These are phyloP conservation scores for Mesoclemmys tuberculata DNA, from an alignment of 2,113 vertebrate species.

Conservation along the genomic window DNA sequence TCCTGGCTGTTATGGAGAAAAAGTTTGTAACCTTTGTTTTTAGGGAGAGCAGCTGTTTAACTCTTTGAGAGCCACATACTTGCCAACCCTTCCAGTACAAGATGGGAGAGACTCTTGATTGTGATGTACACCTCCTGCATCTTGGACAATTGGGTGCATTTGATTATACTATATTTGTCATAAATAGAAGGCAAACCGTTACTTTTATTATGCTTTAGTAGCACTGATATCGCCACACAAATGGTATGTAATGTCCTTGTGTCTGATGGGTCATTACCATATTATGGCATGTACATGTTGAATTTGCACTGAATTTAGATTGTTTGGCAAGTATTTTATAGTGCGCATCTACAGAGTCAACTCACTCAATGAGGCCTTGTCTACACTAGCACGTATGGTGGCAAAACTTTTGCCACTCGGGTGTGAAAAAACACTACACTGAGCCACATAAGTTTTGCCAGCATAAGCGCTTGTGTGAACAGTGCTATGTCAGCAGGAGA, in stretches of 20 bases:
- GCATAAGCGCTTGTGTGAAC: too few relatives aligned
- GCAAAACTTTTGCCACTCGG: too few relatives aligned
- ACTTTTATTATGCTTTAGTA: accelerated
- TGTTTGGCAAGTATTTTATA: not conserved
- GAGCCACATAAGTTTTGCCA: too few relatives aligned
- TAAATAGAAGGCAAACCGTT: not conserved
- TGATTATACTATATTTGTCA: not conserved
- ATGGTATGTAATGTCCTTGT: not conserved
- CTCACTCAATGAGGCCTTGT: not conserved
- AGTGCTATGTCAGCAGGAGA: too few relatives aligned
- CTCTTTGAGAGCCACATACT: not conserved
- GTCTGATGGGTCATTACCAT: accelerated
- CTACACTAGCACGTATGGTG: too few relatives aligned
- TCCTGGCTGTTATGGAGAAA: accelerated
- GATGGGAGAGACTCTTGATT: not conserved
- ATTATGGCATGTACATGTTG: not conserved
- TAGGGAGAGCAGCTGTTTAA: not conserved
- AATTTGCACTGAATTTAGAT: not conserved
- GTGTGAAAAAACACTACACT: too few relatives aligned
- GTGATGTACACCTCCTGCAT: accelerated
- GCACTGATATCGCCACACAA: not conserved
- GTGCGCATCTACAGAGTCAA: not conserved
- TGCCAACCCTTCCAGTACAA: not conserved
- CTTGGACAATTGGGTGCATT: accelerated
- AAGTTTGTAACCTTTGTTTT: not conserved